Base-by-base conservation (phyloP, 64 coral and sea anemone species). In the Montipora cactus region DNA sequence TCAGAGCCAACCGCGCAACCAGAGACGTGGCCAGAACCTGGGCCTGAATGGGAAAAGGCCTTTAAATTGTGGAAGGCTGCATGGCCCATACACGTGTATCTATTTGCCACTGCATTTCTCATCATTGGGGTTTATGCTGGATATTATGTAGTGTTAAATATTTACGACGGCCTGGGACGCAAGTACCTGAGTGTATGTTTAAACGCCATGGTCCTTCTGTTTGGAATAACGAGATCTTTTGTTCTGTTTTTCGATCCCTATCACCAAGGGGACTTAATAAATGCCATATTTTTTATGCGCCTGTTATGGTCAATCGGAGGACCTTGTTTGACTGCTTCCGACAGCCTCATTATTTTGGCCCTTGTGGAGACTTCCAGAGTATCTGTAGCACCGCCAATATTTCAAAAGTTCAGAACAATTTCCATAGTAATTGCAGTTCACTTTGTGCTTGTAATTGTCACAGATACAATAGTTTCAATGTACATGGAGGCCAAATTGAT, bases 21-120 rank as follows among this genome's bases (percentile, higher is more conserved):
- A 48, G 97, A 98, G 84, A 74, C 94, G 2, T 98, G 97, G 97
- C 94, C 97, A 7, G 97, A 98, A 74, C 97, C 97, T 88, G 97
- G 97, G 12, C 97, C 97, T 4, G 74, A 71, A 12, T 98, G 97
- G 97, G 64, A 93, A 20, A 84, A 94, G 16, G 97, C 97, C 52
- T 98, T 91, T 69, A 78, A 94, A 78, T 74, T 50, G n/a, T 98
- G 97, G 97, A 88, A 93, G 19, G 59, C 77, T 48, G 91, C 91
- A 23, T 98, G 97, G 97, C 88, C 90, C 8, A 51, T 98, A 37
- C 97, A 98, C 46, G 62, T 98, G 0, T 98, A 95, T n/a, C 48
- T 76, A 1, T 98, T 95, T 79, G 97, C 94, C 0, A 78, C 89
- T 44, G 28, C 37, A 5, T 95, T 93, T 47, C 76, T 95, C 18